A percentile compares a stretch with the other conserved stretches of the same genome.
These are phyloP conservation scores for Gymnosoma rotundatum DNA, from an alignment of 2,888 invertebrate species.

Conservation along the genomic window DNA sequence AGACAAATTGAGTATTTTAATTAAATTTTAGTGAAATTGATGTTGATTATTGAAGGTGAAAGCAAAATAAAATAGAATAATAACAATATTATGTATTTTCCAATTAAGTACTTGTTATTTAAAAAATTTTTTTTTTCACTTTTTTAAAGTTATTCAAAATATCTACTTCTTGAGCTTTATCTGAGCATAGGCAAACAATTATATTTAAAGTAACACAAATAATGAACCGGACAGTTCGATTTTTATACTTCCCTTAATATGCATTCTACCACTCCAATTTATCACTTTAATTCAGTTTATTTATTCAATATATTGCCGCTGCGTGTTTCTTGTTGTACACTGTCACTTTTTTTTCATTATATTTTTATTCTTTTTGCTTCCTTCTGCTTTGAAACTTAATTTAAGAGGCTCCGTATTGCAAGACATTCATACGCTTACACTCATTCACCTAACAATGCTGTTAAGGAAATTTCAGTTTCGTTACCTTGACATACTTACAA, in stretches of 20 bases:
- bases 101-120: too few relatives aligned
- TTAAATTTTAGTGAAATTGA: too few relatives aligned
- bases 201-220: too few relatives aligned
- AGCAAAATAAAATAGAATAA: too few relatives aligned
- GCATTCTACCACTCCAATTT: background rate
- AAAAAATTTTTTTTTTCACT: too few relatives aligned
- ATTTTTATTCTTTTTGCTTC: background rate
- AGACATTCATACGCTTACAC: conserved; percentile 26
- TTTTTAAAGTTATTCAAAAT: too few relatives aligned
- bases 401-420: conserved; percentile 38
- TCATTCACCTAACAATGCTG: conserved; percentile 6
- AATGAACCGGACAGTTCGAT: too few relatives aligned
- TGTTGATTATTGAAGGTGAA: too few relatives aligned
- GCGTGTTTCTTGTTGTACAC: background rate
- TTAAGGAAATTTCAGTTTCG: conserved; percentile 54
- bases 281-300: background rate
- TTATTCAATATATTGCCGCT: conserved; percentile 3
- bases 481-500: conserved; percentile 60
- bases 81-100: too few relatives aligned
- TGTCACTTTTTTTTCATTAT: conserved; percentile 32
- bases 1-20: too few relatives aligned
- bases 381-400: conserved; percentile 7
- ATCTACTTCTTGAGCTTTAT: too few relatives aligned
- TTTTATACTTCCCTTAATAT: background rate
- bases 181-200: too few relatives aligned